Percentiles rank a stretch among this genome's conserved stretches.
These are phyloP conservation scores for Callimico goeldii DNA, from an alignment of 2,797 vertebrate species.

Conservation along the genomic window DNA sequence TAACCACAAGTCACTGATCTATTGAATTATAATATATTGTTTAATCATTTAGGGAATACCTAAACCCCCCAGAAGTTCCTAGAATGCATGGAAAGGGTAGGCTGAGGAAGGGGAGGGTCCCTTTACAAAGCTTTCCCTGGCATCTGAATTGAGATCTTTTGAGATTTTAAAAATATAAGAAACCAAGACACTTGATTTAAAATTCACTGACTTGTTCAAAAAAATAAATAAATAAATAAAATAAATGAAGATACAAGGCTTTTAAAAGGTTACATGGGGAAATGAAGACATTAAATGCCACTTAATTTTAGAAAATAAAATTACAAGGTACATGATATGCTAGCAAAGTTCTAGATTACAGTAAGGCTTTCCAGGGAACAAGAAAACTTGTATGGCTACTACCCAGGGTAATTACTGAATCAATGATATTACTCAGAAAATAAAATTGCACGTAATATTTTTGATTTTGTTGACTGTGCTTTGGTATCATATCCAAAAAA, in stretches of 20 bases:
- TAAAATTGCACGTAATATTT: constrained; percentile 21
- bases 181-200: constrained; percentile 30
- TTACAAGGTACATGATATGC: constrained; percentile 51
- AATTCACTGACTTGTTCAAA: not conserved
- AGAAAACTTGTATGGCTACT: constrained; percentile 41
- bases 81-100: not conserved
- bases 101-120: not conserved
- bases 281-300: constrained; percentile 66
- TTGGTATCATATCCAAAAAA: not conserved
- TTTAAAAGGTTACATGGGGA: constrained; percentile 52
- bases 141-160: constrained; percentile 21
- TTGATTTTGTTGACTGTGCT: not conserved
- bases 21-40: not conserved
- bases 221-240: not conserved
- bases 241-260: constrained; percentile 45
- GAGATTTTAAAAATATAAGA: constrained; percentile 24
- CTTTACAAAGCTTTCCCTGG: not conserved
- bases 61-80: not conserved
- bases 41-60: not conserved
- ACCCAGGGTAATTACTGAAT: not conserved
- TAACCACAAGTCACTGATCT: constrained; percentile 3
- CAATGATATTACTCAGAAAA: constrained; percentile 50
- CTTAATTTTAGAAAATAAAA: constrained; percentile 47
- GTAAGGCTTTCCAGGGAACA: constrained; percentile 53
- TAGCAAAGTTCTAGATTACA: constrained; percentile 52